A percentile compares a stretch with the other conserved stretches of the same genome.
phyloP scores from a whole-genome alignment of 2,888 invertebrate species.

The Terebella lapidaria region DNA sequence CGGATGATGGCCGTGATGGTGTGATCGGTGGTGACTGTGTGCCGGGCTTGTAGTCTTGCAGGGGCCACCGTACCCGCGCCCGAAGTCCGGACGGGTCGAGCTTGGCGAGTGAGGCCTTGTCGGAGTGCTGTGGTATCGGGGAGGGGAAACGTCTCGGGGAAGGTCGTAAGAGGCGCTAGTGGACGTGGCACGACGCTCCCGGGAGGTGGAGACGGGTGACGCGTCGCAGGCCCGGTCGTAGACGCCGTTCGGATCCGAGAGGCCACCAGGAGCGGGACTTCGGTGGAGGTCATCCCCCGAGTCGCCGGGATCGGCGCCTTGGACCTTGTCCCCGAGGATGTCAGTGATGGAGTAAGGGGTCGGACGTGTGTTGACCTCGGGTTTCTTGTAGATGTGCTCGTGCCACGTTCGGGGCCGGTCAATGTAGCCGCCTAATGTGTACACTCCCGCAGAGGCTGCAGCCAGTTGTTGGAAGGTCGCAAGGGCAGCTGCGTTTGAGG shows the following conservation, averaged over 20 bases:
- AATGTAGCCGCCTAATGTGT: neutral
- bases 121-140: neutral
- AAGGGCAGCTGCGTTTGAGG: neutral
- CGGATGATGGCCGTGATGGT: too few species aligned
- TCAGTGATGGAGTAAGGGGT: neutral
- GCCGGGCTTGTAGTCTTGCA: neutral
- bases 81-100: neutral
- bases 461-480: neutral
- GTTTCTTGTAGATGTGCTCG: neutral
- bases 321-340: neutral
- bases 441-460: neutral
- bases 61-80: neutral
- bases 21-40: neutral
- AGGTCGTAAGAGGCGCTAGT: neutral
- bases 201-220: too few species aligned
- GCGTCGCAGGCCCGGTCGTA: too few species aligned
- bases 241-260: too few species aligned
- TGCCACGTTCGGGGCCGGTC: neutral
- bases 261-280: too few species aligned
- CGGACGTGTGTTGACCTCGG: too few species aligned
- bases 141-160: neutral
- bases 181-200: too few species aligned
- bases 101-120: neutral
- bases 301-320: too few species aligned
- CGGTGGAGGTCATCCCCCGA: too few species aligned